Percentiles rank a stretch among this genome's conserved stretches.
phyloP scores from a whole-genome alignment of 2,888 invertebrate species.

The Thymelicus acteon region DNA sequence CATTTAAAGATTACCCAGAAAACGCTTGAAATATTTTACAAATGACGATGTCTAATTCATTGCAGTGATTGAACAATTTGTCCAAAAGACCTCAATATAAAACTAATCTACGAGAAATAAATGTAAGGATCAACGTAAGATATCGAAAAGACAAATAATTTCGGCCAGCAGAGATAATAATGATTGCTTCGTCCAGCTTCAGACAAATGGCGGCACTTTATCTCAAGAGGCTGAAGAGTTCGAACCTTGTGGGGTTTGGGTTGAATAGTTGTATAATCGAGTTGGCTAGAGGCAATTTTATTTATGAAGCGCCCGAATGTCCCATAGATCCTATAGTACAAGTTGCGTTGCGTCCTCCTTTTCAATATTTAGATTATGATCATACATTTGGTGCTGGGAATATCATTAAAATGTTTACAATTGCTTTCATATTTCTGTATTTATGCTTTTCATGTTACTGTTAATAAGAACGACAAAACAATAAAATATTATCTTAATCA shows the following conservation, averaged over 20 bases:
- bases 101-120: neutral
- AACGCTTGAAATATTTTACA: no score
- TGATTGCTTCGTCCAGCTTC: conserved; percentile 20
- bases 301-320: neutral
- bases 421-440: no score
- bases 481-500: no score
- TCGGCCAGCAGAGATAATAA: conserved; percentile 11
- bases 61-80: neutral
- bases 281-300: neutral
- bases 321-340: no score
- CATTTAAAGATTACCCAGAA: no score
- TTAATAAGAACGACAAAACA: no score
- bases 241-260: neutral
- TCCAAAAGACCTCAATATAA: neutral
- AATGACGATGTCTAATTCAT: neutral
- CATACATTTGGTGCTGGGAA: no score
- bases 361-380: no score
- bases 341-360: no score
- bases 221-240: conserved; percentile 2
- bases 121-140: conserved; percentile 15
- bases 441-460: no score
- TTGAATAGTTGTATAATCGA: neutral
- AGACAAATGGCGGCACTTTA: conserved; percentile 14
- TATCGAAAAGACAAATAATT: conserved; percentile 24
- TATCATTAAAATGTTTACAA: no score